Evolutionary conservation across 2,113 vertebrate genomes (phyloP), one percentile per base, ranked within the genome.

Genomic region (Psephotus haematonotus): DNA sequence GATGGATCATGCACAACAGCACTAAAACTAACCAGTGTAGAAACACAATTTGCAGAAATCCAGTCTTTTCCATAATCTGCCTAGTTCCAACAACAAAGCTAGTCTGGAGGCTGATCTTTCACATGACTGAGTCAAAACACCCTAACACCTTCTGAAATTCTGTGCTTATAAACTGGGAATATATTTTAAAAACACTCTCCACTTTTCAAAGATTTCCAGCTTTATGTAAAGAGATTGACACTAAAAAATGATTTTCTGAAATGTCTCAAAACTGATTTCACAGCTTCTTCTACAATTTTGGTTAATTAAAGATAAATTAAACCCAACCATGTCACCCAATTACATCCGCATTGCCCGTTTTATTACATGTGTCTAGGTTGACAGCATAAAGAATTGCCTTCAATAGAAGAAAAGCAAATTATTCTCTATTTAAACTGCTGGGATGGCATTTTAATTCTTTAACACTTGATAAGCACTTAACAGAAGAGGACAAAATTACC

Each of bases 291-390:
- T 81, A 65, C 57, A 92, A 64, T 97, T 90, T 80, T 8, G 17
- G 18, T 94, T 96, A 98, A 97, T 97, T 96, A 91, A 96, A 97
- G 85, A 69, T 95, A 96, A 97, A 98, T 98, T 97, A 97, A 97
- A 60, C 89, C 75, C 63, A 92, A 88, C 94, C 65, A 76, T 96
- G 78, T 95, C 64, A 95, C 79, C 77, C 96, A 97, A 97, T 98
- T 97, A 96, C 35, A 95, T 91, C 62, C 28, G 80, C 50, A 77
- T 74, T 96, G 82, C 86, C 59, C 10, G 1, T 97, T 98, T 98
- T 93, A 98, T 97, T 97, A 87, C 49, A 46, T 53, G 39, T 95
- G 77, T 97, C 69, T 93, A 95, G 47, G 78, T 10, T 97, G 97
- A 96, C 90, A 98, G 93, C 94, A 97, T 97, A 97, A 98, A 97